These are phyloP conservation scores for Schizaphis graminum DNA, from an alignment of 2,888 invertebrate genomes.

Conservation along the genomic window DNA sequence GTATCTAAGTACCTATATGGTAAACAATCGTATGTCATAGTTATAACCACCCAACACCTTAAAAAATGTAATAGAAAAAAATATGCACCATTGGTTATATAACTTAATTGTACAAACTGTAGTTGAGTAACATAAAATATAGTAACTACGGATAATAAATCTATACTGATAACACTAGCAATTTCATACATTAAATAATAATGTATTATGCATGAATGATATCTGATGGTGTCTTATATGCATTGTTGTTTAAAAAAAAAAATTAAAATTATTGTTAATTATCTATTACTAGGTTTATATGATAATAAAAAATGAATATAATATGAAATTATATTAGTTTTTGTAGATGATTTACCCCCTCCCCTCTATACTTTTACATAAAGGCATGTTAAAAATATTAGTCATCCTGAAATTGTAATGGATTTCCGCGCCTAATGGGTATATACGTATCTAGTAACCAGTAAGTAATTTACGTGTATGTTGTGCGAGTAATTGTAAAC, in stretches of 20 bases:
- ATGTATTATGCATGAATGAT: not conserved
- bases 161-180: no score
- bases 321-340: not conserved
- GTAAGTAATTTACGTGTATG: not conserved
- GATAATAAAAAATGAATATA: not conserved
- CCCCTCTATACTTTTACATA: not conserved
- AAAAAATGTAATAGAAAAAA: not conserved
- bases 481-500: slow-evolving; percentile 5
- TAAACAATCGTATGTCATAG: not conserved
- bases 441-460: not conserved
- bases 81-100: not conserved
- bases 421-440: not conserved
- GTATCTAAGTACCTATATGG: no score
- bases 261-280: not conserved
- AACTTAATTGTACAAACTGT: not conserved
- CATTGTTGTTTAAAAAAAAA: not conserved
- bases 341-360: not conserved
- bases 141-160: no score
- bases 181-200: not conserved
- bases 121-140: not conserved
- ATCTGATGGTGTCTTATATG: not conserved
- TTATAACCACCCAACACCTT: not conserved
- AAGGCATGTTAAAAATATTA: not conserved
- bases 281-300: not conserved
- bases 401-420: not conserved